These are phyloP conservation scores for Drosophila neonasuta DNA, from an alignment of 2,888 invertebrate genomes.

Conservation along the genomic window DNA sequence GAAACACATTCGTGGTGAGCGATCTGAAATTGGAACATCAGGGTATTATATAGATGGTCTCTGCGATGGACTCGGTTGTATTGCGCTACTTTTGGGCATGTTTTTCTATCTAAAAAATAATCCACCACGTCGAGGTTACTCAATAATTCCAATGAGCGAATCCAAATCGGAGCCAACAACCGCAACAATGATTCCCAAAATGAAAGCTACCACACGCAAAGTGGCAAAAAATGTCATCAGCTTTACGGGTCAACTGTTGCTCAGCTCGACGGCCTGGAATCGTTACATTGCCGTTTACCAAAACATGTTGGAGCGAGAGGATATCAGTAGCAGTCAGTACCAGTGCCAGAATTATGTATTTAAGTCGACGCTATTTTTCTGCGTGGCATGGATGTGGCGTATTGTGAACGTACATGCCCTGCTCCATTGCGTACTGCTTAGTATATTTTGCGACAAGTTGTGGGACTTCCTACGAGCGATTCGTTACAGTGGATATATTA, in stretches of 20 bases:
- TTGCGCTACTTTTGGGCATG: conserved; percentile 88
- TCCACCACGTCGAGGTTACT: conserved; percentile 88
- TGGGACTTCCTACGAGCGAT: conserved; percentile 89
- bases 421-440: conserved; percentile 88
- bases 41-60: conserved; percentile 93
- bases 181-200: conserved; percentile 85
- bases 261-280: conserved; percentile 92
- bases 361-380: conserved; percentile 88
- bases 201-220: conserved; percentile 86
- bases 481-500: conserved; percentile 88
- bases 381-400: conserved; percentile 89
- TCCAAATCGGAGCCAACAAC: conserved; percentile 83
- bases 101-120: conserved; percentile 87
- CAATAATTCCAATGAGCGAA: conserved; percentile 84
- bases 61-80: conserved; percentile 90
- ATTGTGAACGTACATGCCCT: conserved; percentile 90
- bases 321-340: conserved; percentile 83
- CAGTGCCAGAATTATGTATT: conserved; percentile 85
- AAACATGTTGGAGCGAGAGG: conserved; percentile 87
- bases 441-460: conserved; percentile 91
- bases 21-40: conserved; percentile 90
- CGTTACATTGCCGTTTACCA: conserved; percentile 91
- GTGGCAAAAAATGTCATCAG: conserved; percentile 86
- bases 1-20: conserved; percentile 89
- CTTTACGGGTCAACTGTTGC: conserved; percentile 87